Evolutionary conservation across 2,113 vertebrate genomes (phyloP).

Genomic region (Alouatta palliata): DNA sequence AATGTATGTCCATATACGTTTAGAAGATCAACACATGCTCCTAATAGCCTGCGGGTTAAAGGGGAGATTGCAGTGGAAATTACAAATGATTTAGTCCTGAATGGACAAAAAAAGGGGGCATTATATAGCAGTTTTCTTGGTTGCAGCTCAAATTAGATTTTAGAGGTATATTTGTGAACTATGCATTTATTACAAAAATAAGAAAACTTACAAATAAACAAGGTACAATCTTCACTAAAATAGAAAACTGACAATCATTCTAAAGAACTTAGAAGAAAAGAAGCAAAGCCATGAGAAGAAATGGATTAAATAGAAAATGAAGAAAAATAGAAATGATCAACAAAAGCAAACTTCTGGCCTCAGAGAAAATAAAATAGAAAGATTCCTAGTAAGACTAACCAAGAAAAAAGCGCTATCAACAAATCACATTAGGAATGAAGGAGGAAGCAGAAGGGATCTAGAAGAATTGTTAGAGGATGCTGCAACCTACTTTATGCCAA

Average conservation of each 20-base stretch:
- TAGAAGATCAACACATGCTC: neutral
- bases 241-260: neutral
- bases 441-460: neutral
- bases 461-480: neutral
- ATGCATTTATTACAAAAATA: neutral
- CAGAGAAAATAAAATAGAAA: neutral
- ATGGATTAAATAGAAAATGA: neutral
- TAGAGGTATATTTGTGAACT: neutral
- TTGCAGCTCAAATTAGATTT: neutral
- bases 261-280: neutral
- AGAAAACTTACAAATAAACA: neutral
- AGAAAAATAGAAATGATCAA: neutral
- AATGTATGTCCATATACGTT: neutral
- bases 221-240: neutral
- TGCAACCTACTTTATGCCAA: neutral
- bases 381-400: neutral
- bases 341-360: neutral
- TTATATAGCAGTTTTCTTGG: accelerated
- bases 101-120: neutral
- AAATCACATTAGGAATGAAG: accelerated
- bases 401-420: neutral
- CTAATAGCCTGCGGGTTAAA: neutral
- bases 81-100: no score
- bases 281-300: neutral
- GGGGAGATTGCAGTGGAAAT: neutral